Conservation (phyloP, 2,797 vertebrate species). For the Taeniopygia guttata region DNA sequence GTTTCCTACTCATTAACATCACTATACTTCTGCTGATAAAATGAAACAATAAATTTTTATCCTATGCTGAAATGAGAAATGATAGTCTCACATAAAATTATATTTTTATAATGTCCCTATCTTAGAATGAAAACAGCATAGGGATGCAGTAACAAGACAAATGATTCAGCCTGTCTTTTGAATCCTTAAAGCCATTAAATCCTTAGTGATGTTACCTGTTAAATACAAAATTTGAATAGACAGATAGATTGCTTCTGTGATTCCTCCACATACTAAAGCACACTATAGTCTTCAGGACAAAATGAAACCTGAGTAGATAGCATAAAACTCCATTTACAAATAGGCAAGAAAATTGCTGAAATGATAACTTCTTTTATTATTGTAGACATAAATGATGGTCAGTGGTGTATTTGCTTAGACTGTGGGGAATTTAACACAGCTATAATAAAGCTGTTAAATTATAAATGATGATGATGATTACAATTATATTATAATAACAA, state of each 20-base stretch:
- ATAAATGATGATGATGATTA: neutral
- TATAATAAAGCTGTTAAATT: neutral
- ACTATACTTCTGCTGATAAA: neutral
- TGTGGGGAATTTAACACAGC: neutral
- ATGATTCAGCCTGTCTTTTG: neutral
- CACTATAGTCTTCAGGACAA: neutral
- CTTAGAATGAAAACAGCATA: neutral
- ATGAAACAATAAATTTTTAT: neutral
- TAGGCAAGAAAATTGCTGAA: neutral
- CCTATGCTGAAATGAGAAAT: neutral
- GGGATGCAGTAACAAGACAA: neutral
- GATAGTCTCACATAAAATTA: neutral
- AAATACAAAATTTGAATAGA: conserved; percentile 1
- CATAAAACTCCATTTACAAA: neutral
- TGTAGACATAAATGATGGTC: neutral
- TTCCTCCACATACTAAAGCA: neutral
- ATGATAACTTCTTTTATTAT: neutral
- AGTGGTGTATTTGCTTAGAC: neutral
- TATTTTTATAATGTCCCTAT: neutral
- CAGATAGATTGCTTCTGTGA: neutral
- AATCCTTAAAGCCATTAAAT: neutral
- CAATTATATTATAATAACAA: neutral
- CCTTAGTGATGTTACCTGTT: neutral
- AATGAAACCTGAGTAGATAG: neutral
- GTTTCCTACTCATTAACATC: neutral